Evolutionary conservation across 2,113 vertebrate species (phyloP), one percentile per base, ranked within the genome.

Genomic region (Gopherus evgoodei): DNA sequence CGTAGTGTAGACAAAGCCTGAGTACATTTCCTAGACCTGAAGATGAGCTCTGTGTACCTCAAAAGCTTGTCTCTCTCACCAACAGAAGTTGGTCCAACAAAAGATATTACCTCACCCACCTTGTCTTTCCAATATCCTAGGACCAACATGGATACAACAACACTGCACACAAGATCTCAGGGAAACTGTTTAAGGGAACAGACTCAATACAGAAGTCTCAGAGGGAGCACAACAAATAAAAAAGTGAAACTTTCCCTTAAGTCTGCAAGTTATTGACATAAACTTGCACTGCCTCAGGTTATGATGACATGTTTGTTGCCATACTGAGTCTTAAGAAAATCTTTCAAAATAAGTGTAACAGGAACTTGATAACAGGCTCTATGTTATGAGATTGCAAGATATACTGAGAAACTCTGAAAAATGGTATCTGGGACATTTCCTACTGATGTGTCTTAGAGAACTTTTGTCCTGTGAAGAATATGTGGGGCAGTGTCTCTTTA

Each of bases 141-240:
- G 9, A 72, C n/a, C 11, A 19, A 21, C 17, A 38, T 10, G 21
- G 65, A 21, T 38, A 38, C 65, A 72, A 69, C 62, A n/a, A 21
- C 65, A 72, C 1, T 10, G 13, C 56, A 90, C 83, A 81, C 85
- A 90, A 83, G 88, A 83, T 24, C 87, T n/a, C 49, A 90, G 90
- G 75, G 75, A 91, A 88, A 90, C 79, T 85, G 50, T 50, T 90
- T 79, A 69, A 92, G 90, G 88, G 62, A 93, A 88, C 10, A 25
- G 88, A 49, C 27, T 76, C 89, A 91, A 78, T 56, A 49, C 49
- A 86, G 5, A 42, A 83, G 8, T 90, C 75, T 92, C 80, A 42
- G 82, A 62, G 44, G 50, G 19, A 91, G 83, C 5, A 49, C 56
- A 81, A 54, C 56, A 84, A 81, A 92, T 87, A 88, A 84, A 83